These are phyloP conservation scores for Lates calcarifer DNA, from an alignment of 2,113 vertebrate species.

Conservation along the genomic window DNA sequence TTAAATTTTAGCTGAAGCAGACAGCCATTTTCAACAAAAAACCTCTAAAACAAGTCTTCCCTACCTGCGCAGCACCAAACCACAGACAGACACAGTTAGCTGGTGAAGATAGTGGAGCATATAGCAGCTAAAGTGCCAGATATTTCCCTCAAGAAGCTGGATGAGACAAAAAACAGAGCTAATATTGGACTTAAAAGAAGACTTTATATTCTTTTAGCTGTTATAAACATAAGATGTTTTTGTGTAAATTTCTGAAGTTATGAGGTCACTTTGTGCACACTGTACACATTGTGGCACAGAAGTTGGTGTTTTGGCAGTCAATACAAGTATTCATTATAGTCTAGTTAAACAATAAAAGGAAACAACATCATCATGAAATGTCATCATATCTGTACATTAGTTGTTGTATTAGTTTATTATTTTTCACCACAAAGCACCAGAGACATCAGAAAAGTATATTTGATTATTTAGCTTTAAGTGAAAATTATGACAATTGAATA, in stretches of 20 bases:
- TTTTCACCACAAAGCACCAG: not conserved
- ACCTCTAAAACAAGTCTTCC: no score
- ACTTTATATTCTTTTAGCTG: no score
- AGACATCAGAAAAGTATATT: not conserved
- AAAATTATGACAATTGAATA: slow-evolving; percentile 24
- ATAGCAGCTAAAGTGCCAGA: no score
- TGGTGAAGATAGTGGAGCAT: no score
- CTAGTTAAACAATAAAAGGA: not conserved
- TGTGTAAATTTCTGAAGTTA: not conserved
- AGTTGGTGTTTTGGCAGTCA: no score
- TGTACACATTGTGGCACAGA: not conserved
- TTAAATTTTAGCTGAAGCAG: not conserved
- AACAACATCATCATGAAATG: not conserved
- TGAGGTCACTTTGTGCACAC: not conserved
- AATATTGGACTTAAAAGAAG: not conserved
- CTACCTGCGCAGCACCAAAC: not conserved
- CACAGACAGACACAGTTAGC: not conserved
- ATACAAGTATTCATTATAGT: not conserved
- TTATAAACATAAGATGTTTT: not conserved
- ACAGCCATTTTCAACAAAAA: not conserved
- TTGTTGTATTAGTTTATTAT: no score
- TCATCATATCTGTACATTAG: not conserved
- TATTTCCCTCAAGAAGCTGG: no score
- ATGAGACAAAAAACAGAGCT: not conserved
- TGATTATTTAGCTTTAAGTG: slow-evolving; percentile 21